A percentile compares a stretch with the other conserved stretches of the same genome.
These are phyloP conservation scores for Paratrypauchen microcephalus DNA, from an alignment of 2,797 vertebrate species.

Conservation along the genomic window DNA sequence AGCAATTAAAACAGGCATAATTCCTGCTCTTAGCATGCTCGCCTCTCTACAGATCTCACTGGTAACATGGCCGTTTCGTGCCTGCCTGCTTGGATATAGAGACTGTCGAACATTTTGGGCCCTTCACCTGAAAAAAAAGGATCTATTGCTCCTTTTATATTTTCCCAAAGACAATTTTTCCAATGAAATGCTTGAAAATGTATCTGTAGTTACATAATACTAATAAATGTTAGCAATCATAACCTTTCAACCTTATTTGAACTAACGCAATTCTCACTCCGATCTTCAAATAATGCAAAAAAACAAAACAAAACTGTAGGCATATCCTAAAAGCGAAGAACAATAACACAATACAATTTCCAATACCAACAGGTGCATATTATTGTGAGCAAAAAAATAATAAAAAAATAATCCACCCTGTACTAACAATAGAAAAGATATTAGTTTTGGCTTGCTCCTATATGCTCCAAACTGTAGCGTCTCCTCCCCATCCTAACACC, in stretches of 20 bases:
- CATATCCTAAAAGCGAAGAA: neutral
- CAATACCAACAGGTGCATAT: conserved; percentile 13
- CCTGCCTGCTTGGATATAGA: too few species aligned
- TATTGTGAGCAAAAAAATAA: conserved; percentile 4
- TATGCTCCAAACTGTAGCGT: conserved; percentile 44
- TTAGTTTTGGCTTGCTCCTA: conserved; percentile 31
- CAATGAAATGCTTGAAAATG: too few species aligned
- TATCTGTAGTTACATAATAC: neutral
- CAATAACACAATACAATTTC: neutral
- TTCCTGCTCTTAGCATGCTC: too few species aligned
- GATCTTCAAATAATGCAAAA: neutral
- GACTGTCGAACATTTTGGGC: too few species aligned
- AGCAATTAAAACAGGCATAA: too few species aligned
- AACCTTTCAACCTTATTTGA: neutral
- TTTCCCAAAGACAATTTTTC: too few species aligned
- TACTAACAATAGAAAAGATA: conserved; percentile 31
- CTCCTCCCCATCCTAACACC: conserved; percentile 24
- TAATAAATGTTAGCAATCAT: neutral
- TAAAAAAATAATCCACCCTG: conserved; percentile 7
- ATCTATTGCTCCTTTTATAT: too few species aligned
- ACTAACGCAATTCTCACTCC: neutral
- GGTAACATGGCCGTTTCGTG: too few species aligned
- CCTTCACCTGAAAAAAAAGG: too few species aligned
- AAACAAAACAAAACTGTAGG: neutral
- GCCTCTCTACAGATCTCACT: too few species aligned